These are phyloP conservation scores for Apis dorsata DNA, from an alignment of 1,140 invertebrate genomes.

Conservation along the genomic window DNA sequence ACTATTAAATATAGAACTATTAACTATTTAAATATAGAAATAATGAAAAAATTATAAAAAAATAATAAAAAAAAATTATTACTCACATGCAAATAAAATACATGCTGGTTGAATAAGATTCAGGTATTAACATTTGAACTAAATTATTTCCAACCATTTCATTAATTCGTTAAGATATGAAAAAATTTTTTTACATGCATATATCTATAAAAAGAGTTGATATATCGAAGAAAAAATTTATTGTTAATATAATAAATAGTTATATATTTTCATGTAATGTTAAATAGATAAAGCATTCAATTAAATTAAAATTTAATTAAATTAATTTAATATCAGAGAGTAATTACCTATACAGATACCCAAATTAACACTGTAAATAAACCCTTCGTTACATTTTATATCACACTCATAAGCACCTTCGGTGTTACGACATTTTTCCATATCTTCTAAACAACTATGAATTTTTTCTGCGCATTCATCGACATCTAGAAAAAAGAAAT, in stretches of 20 bases:
- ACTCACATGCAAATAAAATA: constrained; percentile 48
- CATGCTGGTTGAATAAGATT: constrained; percentile 29
- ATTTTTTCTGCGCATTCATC: constrained; percentile 80
- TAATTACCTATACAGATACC: constrained; percentile 79
- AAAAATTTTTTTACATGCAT: constrained; percentile 21
- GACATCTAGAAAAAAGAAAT: constrained; percentile 77
- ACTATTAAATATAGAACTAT: not conserved
- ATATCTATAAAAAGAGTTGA: not conserved
- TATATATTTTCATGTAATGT: no score
- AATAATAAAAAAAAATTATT: constrained; percentile 15
- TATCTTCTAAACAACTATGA: constrained; percentile 73
- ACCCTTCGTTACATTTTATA: constrained; percentile 84
- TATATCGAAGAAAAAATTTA: not conserved
- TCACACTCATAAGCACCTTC: constrained; percentile 81
- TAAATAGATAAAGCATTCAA: not conserved
- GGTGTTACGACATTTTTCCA: constrained; percentile 80
- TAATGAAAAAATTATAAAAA: not conserved
- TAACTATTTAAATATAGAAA: not conserved
- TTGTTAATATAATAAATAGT: not conserved
- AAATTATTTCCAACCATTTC: not conserved
- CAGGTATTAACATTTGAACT: not conserved
- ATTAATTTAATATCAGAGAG: not conserved
- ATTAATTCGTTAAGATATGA: constrained; percentile 13
- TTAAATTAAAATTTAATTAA: not conserved
- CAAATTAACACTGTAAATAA: constrained; percentile 81